phyloP scores from a whole-genome alignment of 1,140 invertebrate species.

The Harlomillsia oculata region DNA sequence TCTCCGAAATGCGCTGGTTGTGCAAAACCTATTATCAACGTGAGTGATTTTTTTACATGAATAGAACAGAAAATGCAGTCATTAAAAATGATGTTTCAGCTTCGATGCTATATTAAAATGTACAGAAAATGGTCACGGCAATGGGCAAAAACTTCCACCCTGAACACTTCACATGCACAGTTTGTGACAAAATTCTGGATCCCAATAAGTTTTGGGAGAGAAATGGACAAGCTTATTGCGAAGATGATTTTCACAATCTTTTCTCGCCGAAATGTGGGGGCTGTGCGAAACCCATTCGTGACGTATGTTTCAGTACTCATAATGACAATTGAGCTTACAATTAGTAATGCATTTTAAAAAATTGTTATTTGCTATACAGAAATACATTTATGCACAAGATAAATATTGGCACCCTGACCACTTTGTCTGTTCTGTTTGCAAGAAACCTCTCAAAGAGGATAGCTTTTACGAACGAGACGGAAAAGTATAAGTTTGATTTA shows the following conservation, averaged over 20 bases:
- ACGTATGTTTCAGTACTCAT: no score
- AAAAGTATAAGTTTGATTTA: slow-evolving; percentile 8
- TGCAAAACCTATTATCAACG: slow-evolving; percentile 54
- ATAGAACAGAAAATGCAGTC: not conserved
- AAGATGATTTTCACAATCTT: slow-evolving; percentile 52
- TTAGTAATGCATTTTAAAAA: no score
- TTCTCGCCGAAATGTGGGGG: slow-evolving; percentile 57
- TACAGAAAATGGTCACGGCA: slow-evolving; percentile 15
- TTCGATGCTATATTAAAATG: not conserved
- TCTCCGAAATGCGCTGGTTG: slow-evolving; percentile 55
- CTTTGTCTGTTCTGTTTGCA: slow-evolving; percentile 55
- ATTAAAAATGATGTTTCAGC: not conserved
- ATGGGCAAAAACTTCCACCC: slow-evolving; percentile 34
- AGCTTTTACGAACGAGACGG: slow-evolving; percentile 47
- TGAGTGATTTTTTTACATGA: not conserved
- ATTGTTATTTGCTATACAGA: no score
- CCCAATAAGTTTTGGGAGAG: slow-evolving; percentile 49
- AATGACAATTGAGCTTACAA: no score
- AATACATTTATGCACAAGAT: slow-evolving; percentile 11
- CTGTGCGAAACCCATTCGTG: slow-evolving; percentile 49
- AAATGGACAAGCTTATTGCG: slow-evolving; percentile 47
- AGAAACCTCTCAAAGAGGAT: slow-evolving; percentile 49
- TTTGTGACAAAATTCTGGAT: slow-evolving; percentile 49
- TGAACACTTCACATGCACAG: slow-evolving; percentile 55
- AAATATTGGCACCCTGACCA: slow-evolving; percentile 44